Evolutionary conservation across 2,797 vertebrate genomes (phyloP).

Genomic region (Chaetodon trifasciatus): DNA sequence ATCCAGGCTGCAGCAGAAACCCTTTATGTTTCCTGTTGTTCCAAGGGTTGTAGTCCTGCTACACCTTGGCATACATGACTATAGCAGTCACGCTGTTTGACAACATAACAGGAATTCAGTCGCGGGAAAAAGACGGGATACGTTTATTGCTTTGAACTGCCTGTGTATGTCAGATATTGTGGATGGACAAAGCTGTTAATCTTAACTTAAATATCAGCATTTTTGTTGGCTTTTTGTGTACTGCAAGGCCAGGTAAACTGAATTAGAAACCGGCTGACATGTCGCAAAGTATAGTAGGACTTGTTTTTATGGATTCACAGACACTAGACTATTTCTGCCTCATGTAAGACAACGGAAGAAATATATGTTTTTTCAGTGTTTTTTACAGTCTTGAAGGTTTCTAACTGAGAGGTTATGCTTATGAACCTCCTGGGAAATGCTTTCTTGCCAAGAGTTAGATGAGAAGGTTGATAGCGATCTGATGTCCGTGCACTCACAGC

Average conservation of each 20-base stretch:
- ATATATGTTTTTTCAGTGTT: neutral
- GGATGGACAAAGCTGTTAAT: constrained; percentile 43
- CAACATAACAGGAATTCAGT: constrained; percentile 60
- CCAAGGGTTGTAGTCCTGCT: constrained; percentile 40
- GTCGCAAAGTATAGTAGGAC: neutral
- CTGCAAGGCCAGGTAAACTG: constrained; percentile 11
- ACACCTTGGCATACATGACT: constrained; percentile 36
- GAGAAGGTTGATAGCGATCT: neutral
- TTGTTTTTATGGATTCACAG: constrained; percentile 2
- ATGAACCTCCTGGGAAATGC: neutral
- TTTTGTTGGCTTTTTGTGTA: constrained; percentile 35
- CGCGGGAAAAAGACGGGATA: constrained; percentile 21
- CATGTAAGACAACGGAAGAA: neutral
- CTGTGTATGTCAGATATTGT: constrained; percentile 37
- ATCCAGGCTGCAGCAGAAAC: constrained; percentile 49
- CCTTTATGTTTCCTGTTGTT: constrained; percentile 52
- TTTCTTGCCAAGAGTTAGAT: constrained; percentile 2
- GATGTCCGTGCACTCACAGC: neutral
- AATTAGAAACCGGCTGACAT: constrained; percentile 48
- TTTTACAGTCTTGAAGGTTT: neutral
- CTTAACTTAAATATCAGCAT: constrained; percentile 34
- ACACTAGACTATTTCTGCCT: neutral
- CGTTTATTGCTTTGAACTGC: constrained; percentile 37
- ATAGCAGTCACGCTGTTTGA: constrained; percentile 47
- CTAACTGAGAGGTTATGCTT: neutral